A percentile compares a stretch with the other conserved stretches of the same genome.
These are phyloP conservation scores for Ostrea denselamellosa DNA, from an alignment of 1,140 invertebrate species.

Conservation along the genomic window DNA sequence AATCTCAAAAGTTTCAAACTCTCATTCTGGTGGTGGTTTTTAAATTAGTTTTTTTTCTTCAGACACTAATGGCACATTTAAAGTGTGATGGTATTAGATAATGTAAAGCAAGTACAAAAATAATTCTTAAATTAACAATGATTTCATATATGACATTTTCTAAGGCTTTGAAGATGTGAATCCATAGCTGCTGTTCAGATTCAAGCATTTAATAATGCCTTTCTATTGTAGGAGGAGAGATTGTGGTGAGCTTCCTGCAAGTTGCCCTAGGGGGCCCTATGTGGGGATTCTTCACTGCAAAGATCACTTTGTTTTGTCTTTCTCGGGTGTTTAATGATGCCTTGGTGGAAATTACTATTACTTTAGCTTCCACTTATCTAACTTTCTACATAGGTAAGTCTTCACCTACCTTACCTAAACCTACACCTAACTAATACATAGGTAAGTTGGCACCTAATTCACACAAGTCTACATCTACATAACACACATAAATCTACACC, in stretches of 20 bases:
- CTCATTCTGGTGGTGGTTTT: too few species aligned
- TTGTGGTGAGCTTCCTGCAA: slow-evolving; percentile 67
- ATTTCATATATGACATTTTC: too few species aligned
- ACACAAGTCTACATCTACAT: slow-evolving; percentile 73
- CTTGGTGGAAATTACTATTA: slow-evolving; percentile 79
- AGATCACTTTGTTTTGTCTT: slow-evolving; percentile 75
- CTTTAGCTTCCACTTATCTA: slow-evolving; percentile 78
- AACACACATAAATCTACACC: slow-evolving; percentile 50
- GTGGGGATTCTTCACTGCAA: slow-evolving; percentile 77
- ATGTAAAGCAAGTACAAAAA: too few species aligned
- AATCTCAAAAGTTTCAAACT: too few species aligned
- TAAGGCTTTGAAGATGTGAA: too few species aligned
- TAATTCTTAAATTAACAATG: too few species aligned
- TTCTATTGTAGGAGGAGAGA: slow-evolving; percentile 63
- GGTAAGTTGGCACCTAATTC: slow-evolving; percentile 59
- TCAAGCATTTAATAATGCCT: background rate
- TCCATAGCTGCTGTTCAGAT: background rate
- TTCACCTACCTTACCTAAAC: background rate
- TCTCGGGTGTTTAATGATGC: slow-evolving; percentile 78
- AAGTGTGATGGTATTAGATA: too few species aligned
- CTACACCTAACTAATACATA: background rate
- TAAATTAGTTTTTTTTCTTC: too few species aligned
- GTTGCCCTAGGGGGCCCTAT: slow-evolving; percentile 76
- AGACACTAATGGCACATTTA: too few species aligned
- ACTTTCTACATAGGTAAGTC: slow-evolving; percentile 79